Evolutionary conservation across 2,797 vertebrate species (phyloP).

Genomic region (Pantherophis alleghaniensis): DNA sequence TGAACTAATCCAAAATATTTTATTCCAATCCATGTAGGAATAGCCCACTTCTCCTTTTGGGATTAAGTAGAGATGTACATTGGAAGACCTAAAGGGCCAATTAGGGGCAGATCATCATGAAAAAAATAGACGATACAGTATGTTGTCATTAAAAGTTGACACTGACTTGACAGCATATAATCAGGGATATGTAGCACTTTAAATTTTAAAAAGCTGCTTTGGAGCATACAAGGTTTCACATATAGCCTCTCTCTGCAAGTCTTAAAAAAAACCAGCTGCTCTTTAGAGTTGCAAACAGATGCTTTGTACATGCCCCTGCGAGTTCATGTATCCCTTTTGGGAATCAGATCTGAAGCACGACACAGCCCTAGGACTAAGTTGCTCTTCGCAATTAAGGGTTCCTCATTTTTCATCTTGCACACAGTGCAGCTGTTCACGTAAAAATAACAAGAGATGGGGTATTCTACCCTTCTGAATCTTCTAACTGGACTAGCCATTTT

Average conservation of each 20-base stretch:
- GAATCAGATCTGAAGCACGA: background rate
- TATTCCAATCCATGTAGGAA: background rate
- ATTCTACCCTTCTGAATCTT: background rate
- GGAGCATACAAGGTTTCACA: background rate
- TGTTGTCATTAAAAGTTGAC: background rate
- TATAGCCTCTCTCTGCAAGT: background rate
- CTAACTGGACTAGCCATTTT: background rate
- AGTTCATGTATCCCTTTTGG: background rate
- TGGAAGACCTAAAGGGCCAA: background rate
- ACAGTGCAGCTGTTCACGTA: background rate
- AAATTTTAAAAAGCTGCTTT: background rate
- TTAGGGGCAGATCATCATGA: background rate
- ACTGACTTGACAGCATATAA: background rate
- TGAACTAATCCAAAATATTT: background rate
- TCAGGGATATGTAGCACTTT: background rate
- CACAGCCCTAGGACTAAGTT: background rate
- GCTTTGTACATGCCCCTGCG: background rate
- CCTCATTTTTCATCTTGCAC: background rate
- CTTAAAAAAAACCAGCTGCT: background rate
- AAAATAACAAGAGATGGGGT: background rate
- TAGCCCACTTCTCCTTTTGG: background rate
- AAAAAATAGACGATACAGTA: background rate
- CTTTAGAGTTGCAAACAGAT: background rate
- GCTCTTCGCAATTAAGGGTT: conserved; percentile 2
- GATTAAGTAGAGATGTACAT: background rate